Conservation (phyloP, 2,113 vertebrate genomes). For the Platycercus adscitus region DNA sequence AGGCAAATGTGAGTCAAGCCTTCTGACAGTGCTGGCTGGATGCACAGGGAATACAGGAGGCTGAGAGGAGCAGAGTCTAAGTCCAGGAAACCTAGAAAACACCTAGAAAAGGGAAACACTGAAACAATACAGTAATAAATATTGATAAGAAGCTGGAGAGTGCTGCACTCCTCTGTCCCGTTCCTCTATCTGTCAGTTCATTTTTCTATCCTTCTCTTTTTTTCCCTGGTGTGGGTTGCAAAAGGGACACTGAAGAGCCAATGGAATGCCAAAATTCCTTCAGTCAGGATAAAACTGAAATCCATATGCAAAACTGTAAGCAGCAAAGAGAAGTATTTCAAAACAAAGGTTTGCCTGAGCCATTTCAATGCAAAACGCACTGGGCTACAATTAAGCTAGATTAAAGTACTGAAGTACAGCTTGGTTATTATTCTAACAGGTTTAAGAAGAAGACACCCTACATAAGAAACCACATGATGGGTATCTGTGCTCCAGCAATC, state of each 20-base stretch:
- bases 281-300: not conserved
- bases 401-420: not conserved
- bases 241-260: not conserved
- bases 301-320: not conserved
- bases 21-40: not conserved
- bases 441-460: not conserved
- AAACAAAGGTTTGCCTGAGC: not conserved
- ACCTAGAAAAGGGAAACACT: not conserved
- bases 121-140: not conserved
- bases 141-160: not conserved
- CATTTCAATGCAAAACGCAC: not conserved
- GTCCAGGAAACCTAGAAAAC: not conserved
- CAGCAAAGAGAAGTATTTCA: not conserved
- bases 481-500: not conserved
- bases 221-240: not conserved
- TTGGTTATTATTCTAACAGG: not conserved
- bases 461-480: rapidly evolving
- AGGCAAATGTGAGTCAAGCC: not conserved
- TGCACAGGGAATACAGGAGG: not conserved
- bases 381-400: not conserved
- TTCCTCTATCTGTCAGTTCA: not conserved
- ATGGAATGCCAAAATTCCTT: not conserved
- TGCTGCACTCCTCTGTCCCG: not conserved
- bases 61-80: not conserved
- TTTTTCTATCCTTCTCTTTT: not conserved